Evolutionary conservation across 2,797 vertebrate species (phyloP), one percentile per base, ranked within the genome.

Genomic region (Clarias pachynema): DNA sequence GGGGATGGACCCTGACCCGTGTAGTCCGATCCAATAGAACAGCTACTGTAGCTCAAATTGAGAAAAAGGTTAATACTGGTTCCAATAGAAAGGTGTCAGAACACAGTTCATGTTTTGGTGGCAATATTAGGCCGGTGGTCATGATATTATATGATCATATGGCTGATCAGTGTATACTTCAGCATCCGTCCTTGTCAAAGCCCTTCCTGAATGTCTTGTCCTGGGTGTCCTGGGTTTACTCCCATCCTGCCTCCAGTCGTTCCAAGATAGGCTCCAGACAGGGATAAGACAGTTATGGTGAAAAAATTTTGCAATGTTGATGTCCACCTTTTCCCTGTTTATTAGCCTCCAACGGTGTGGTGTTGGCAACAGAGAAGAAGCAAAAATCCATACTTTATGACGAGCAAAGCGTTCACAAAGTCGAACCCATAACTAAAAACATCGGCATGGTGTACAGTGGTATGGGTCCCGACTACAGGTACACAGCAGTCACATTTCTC

Each of bases 381-480:
- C 98, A 99, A 89, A 99, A 99, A 90, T 99, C 98, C 57, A 98
- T 99, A 86, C 95, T 99, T 87, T 99, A 99, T 62, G 98, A 99
- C 91, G 98, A 99, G 90, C 96, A 98, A 90, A 99, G 98, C 60
- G 98, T 99, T 85, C 98, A 99, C 90, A 99, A 99, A 96, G 97
- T 99, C 91, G 98, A 99, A 90, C 96, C 97, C n/a, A 98, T 99
- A 92, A 99, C 98, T 87, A 99, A 99, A 92, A 98, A 99, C 83
- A 99, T 99, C 92, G 98, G 98, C 86, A 97, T 99, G 96, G 98
- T 99, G 81, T 99, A 99, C 90, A 99, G 98, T 7, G 98, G 98
- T 85, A 99, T 99, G 98, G 98, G 98, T 79, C 98, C 98, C 34
- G 98, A 99, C 92, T 99, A 99, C 96, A 99, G 98, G 98, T 99